Base-by-base conservation (phyloP, 2,888 invertebrate genomes). In the Drosophila fungiperda region DNA sequence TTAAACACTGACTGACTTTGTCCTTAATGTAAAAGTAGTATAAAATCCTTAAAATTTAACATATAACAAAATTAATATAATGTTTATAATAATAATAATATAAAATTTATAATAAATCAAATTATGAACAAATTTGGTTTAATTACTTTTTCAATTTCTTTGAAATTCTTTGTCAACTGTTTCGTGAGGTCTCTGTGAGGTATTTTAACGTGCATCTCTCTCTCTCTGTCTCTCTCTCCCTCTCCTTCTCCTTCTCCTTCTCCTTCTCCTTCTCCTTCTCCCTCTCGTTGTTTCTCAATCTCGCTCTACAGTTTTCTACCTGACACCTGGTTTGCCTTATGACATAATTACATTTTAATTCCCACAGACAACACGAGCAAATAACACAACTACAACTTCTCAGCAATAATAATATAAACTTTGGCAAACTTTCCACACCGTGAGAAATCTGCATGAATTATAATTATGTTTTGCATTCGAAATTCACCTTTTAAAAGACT, bases 281-380 rank as follows among this genome's bases (percentile, higher is more conserved):
- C 12, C n/a, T 23, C n/a, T 29, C 8, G 11, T 1, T 38, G 32
- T 15, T 3, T 17, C 26, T 36, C 26, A 7, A 29, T 53, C 29
- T 55, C 26, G 20, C 40, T 57, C 8, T 40, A 8, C 23, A 48
- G 3, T 63, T 62, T 55, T 32, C 42, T 49, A 71, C 66, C 62
- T 75, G 76, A 61, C 75, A 74, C 69, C 68, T 79, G 67, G 50
- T 26, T 79, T 73, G 58, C 57, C 57, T 75, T 69, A 73, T 73
- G 68, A 75, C 83, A 83, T 90, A 90, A 87, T 87, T 87, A 90
- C 81, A 88, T 81, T 90, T 90, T 85, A 88, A 88, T 87, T 90
- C 76, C 60, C 64, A 58, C 49, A 73, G 77, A 88, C 79, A 85
- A 80, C 71, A 75, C 60, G 50, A 57, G 76, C 67, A 78, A 87